Evolutionary conservation across 1,140 invertebrate species (phyloP).

Genomic region (Papilio polyxenes): DNA sequence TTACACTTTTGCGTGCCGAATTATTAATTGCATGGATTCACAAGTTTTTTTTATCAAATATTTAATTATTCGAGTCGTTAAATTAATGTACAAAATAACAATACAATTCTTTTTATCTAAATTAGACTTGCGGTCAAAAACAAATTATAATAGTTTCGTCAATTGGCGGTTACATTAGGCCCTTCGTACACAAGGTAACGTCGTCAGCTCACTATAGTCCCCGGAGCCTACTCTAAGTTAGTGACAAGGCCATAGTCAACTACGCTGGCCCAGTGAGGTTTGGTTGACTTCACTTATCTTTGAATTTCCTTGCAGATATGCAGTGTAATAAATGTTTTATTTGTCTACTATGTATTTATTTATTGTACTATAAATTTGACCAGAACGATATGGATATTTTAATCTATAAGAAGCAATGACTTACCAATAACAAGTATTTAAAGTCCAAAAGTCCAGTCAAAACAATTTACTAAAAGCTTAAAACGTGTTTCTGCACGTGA

Average conservation of each 20-base stretch:
- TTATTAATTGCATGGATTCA: too few relatives aligned
- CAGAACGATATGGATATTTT: neutral
- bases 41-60: too few relatives aligned
- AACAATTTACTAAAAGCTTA: neutral
- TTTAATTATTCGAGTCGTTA: too few relatives aligned
- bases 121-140: neutral
- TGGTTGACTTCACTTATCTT: too few relatives aligned
- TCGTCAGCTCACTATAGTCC: too few relatives aligned
- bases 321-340: too few relatives aligned
- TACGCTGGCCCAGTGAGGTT: too few relatives aligned
- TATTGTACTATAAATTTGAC: neutral
- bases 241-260: too few relatives aligned
- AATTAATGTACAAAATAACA: neutral
- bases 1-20: too few relatives aligned
- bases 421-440: neutral
- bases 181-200: neutral
- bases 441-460: neutral
- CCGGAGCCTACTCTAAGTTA: too few relatives aligned
- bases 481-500: slow-evolving; percentile 3
- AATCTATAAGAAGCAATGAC: neutral
- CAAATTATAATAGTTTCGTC: neutral
- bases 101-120: neutral
- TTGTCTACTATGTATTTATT: too few relatives aligned
- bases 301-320: too few relatives aligned
- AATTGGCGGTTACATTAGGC: neutral